Conservation (phyloP, 2,113 vertebrate genomes). For the Chaenocephalus aceratus region DNA sequence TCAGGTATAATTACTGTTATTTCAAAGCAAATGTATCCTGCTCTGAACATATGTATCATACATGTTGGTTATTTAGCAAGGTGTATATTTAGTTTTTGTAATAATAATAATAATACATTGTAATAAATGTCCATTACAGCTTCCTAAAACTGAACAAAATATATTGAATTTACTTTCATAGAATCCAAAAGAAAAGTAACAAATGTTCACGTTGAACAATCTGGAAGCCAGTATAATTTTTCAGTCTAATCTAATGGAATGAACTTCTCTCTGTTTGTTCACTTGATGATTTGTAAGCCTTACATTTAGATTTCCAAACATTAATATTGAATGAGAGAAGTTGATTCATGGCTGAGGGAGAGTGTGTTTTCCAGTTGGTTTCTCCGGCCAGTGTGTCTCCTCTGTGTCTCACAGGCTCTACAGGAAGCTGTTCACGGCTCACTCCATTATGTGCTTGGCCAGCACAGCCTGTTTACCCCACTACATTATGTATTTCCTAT, state of each 20-base stretch:
- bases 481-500: constrained; percentile 59
- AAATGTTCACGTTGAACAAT: neutral
- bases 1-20: no score
- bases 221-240: no score
- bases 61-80: no score
- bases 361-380: constrained; percentile 20
- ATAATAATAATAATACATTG: neutral
- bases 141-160: neutral
- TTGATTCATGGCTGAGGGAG: constrained; percentile 2
- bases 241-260: neutral
- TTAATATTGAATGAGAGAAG: neutral
- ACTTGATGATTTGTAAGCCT: neutral
- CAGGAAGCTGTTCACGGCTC: constrained; percentile 20
- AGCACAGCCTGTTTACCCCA: constrained; percentile 31
- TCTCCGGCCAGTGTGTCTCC: neutral
- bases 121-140: neutral
- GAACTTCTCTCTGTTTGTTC: neutral
- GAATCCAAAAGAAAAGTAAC: neutral
- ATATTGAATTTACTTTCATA: neutral
- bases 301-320: constrained; percentile 6
- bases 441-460: constrained; percentile 45
- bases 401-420: constrained; percentile 23
- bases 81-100: no score
- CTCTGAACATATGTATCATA: no score
- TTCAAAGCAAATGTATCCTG: no score